A percentile compares a stretch with the other conserved stretches of the same genome.
phyloP scores from a whole-genome alignment of 2,797 vertebrate genomes.

The Falco peregrinus region DNA sequence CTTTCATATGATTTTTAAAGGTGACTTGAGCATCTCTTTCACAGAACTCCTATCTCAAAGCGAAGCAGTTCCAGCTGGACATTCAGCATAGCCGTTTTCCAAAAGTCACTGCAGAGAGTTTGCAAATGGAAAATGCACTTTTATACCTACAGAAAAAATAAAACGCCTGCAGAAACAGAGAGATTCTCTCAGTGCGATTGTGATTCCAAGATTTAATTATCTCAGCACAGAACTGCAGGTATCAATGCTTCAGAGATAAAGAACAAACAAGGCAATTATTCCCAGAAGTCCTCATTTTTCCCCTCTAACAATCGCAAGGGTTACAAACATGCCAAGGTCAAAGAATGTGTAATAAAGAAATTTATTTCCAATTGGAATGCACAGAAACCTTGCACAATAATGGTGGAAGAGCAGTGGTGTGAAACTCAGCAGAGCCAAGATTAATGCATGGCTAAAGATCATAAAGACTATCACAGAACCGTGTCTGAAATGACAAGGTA shows the following conservation, averaged over 20 bases:
- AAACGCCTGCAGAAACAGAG: conserved; percentile 32
- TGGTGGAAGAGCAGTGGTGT: conserved; percentile 13
- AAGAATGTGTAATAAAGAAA: conserved; percentile 44
- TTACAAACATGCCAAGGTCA: conserved; percentile 68
- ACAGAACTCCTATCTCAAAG: background rate
- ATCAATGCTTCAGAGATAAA: conserved; percentile 62
- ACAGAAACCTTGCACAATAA: conserved; percentile 7
- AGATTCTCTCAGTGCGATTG: conserved; percentile 29
- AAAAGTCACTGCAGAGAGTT: background rate
- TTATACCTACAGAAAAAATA: conserved; percentile 5
- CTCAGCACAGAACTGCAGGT: conserved; percentile 67
- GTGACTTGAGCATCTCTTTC: background rate
- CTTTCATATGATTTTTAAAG: conserved; percentile 2
- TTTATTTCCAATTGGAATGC: conserved; percentile 63
- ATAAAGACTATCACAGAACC: background rate
- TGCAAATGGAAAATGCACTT: conserved; percentile 25
- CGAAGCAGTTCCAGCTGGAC: conserved; percentile 9
- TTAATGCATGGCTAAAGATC: conserved; percentile 34
- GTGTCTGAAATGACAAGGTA: conserved; percentile 19
- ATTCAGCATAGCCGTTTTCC: background rate
- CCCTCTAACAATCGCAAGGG: conserved; percentile 53
- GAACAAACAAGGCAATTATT: conserved; percentile 68
- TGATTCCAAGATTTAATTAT: conserved; percentile 70
- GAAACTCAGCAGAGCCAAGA: conserved; percentile 3
- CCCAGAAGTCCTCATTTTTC: conserved; percentile 58